These are phyloP conservation scores for human (Homo sapiens) DNA, from an alignment of 2,113 vertebrate species.

Conservation along the genomic window DNA sequence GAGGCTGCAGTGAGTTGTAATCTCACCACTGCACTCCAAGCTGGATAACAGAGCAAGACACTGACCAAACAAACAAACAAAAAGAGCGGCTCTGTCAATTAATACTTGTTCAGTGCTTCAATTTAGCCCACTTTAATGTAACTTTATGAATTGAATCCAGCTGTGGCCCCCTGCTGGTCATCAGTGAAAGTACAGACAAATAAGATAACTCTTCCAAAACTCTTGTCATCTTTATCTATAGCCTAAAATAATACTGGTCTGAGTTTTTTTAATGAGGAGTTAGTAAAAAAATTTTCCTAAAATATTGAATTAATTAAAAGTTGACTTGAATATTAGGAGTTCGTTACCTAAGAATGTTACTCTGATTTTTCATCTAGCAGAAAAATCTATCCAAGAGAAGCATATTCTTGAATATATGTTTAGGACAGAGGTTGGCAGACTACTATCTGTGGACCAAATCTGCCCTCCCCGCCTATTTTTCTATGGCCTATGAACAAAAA, in stretches of 20 bases:
- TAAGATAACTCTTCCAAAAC: neutral
- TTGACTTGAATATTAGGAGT: neutral
- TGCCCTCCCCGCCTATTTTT: neutral
- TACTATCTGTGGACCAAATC: neutral
- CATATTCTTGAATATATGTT: neutral
- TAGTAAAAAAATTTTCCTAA: slow-evolving; percentile 8
- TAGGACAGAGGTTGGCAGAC: neutral
- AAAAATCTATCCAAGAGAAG: neutral
- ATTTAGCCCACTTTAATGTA: neutral
- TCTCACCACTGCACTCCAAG: too few relatives aligned
- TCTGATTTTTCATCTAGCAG: neutral
- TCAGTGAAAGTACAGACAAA: slow-evolving; percentile 15
- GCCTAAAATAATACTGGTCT: neutral
- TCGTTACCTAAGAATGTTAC: neutral
- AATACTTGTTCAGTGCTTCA: neutral
- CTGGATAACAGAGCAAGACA: too few relatives aligned
- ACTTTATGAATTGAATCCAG: neutral
- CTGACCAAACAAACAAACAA: too few relatives aligned
- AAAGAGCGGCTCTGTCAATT: neutral
- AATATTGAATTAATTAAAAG: neutral
- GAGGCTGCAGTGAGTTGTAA: too few relatives aligned
- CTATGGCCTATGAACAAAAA: neutral
- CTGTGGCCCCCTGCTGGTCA: slow-evolving; percentile 73
- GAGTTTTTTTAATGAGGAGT: neutral
- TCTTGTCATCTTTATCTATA: neutral